Evolutionary conservation across 2,113 vertebrate species (phyloP).

Genomic region (Corvus cornix): DNA sequence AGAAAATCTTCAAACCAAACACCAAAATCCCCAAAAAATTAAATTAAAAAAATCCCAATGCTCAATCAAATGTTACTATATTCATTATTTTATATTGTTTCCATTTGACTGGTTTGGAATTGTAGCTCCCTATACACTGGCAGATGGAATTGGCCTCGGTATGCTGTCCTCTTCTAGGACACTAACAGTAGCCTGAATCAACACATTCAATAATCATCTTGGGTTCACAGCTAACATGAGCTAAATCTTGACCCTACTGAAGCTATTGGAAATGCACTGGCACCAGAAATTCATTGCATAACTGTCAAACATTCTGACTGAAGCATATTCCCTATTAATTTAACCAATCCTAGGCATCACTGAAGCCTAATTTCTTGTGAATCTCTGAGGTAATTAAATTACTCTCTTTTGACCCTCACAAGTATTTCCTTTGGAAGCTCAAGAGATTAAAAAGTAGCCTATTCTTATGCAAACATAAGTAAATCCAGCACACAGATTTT

Average conservation of each 20-base stretch:
- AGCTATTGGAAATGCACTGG: not conserved
- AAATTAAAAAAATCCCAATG: not conserved
- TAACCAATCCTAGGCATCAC: slow-evolving; percentile 5
- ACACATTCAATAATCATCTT: not conserved
- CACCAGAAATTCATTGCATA: not conserved
- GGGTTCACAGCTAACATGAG: not conserved
- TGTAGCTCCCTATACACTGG: not conserved
- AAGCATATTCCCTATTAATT: slow-evolving; percentile 18
- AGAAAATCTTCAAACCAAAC: not conserved
- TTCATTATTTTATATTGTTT: not conserved
- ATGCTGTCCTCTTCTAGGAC: not conserved
- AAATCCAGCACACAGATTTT: not conserved
- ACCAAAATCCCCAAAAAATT: fast-evolving
- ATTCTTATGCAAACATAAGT: not conserved
- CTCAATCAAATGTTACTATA: not conserved
- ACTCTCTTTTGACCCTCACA: not conserved
- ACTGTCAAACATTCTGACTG: not conserved
- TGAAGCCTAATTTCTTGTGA: slow-evolving; percentile 50
- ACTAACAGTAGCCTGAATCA: not conserved
- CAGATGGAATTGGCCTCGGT: not conserved
- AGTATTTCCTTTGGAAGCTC: slow-evolving; percentile 25
- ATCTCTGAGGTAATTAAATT: slow-evolving; percentile 39
- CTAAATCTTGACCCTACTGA: not conserved
- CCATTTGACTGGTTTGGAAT: not conserved
- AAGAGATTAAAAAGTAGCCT: slow-evolving; percentile 17